These are phyloP conservation scores for Latheticus oryzae DNA, from an alignment of 2,888 invertebrate genomes.

Conservation along the genomic window DNA sequence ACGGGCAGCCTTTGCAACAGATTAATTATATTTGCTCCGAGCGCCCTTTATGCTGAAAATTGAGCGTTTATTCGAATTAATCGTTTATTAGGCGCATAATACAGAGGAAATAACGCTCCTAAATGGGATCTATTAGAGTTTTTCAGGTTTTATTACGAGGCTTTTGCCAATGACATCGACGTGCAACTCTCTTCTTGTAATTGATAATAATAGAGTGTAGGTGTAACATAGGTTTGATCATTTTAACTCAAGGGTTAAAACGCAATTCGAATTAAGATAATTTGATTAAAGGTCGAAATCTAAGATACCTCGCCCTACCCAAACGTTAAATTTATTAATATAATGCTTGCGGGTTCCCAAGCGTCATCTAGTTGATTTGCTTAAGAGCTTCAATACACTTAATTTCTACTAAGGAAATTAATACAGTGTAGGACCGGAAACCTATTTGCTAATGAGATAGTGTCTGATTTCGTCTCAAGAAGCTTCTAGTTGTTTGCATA, in stretches of 20 bases:
- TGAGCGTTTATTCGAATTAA: conserved; percentile 60
- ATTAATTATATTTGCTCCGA: conserved; percentile 54
- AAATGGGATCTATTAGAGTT: conserved; percentile 25
- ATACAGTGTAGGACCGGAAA: conserved; percentile 56
- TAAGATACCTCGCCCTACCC: conserved; percentile 54
- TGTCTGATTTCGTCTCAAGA: conserved; percentile 45
- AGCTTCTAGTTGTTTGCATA: conserved; percentile 25
- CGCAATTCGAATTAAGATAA: conserved; percentile 17
- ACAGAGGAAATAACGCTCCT: conserved; percentile 24
- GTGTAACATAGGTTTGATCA: neutral
- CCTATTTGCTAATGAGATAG: conserved; percentile 62
- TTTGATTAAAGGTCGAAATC: conserved; percentile 36
- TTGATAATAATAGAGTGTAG: too few species aligned
- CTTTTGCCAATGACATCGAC: conserved; percentile 14
- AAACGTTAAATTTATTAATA: conserved; percentile 57
- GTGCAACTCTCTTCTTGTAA: neutral
- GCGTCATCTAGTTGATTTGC: conserved; percentile 63
- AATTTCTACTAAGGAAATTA: conserved; percentile 64
- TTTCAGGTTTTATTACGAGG: conserved; percentile 12
- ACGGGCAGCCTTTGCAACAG: conserved; percentile 53
- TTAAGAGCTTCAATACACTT: conserved; percentile 64
- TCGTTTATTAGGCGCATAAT: conserved; percentile 50
- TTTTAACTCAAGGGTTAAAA: neutral
- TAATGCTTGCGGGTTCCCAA: conserved; percentile 53
- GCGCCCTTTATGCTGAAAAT: conserved; percentile 55